Evolutionary conservation across 2,113 vertebrate species (phyloP).

Genomic region (Astatoreochromis straeleni): DNA sequence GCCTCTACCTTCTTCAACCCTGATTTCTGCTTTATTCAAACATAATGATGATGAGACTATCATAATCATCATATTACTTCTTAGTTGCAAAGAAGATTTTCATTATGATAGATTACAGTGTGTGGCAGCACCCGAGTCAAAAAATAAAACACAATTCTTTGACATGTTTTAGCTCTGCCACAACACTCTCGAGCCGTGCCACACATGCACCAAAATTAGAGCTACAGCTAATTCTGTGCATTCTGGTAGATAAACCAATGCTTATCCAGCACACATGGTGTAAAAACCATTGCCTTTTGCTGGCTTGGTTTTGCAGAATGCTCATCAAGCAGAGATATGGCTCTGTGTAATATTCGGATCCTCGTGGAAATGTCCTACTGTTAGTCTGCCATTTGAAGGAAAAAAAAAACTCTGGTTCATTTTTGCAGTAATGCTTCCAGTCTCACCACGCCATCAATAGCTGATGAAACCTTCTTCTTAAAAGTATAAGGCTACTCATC

Average conservation of each 20-base stretch:
- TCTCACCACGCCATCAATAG: background rate
- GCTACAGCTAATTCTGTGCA: background rate
- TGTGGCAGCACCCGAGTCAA: background rate
- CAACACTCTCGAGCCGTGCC: background rate
- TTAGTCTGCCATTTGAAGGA: background rate
- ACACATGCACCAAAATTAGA: background rate
- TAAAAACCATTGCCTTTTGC: background rate
- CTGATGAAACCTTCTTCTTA: background rate
- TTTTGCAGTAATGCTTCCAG: background rate
- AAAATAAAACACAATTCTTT: background rate
- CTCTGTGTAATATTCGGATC: background rate
- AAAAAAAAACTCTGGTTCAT: background rate
- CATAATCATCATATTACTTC: background rate
- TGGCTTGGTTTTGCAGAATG: background rate
- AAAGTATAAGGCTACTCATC: background rate
- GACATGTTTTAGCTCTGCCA: background rate
- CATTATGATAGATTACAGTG: background rate
- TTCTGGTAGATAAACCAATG: background rate
- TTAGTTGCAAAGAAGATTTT: background rate
- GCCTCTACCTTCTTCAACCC: background rate
- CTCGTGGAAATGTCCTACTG: background rate
- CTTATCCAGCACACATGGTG: background rate
- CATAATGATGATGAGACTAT: background rate
- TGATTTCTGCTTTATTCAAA: background rate
- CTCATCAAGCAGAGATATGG: background rate